Conservation (phyloP, 2,797 vertebrate species). For the Echeneis naucrates region DNA sequence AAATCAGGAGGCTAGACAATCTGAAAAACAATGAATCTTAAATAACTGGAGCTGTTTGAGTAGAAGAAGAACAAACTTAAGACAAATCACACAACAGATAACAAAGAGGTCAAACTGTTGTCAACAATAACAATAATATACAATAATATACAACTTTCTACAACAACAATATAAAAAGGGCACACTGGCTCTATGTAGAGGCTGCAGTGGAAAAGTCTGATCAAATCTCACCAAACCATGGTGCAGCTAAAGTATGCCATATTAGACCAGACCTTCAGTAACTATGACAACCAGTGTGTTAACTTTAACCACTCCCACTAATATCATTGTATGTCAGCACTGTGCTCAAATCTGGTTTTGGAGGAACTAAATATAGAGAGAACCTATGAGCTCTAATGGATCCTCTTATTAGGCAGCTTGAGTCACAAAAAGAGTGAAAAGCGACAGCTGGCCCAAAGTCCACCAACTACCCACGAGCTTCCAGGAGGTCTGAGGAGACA, state of each 20-base stretch:
- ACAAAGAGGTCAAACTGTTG: neutral
- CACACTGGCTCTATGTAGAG: neutral
- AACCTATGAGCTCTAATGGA: constrained; percentile 41
- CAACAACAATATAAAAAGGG: no score
- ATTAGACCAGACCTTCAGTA: neutral
- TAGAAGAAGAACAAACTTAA: neutral
- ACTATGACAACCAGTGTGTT: constrained; percentile 10
- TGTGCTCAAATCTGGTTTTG: constrained; percentile 14
- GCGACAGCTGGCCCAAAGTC: constrained; percentile 54
- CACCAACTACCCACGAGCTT: constrained; percentile 62
- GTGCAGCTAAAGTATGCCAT: neutral
- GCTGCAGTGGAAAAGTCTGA: neutral
- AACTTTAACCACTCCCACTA: neutral
- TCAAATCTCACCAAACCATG: neutral
- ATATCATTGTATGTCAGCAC: constrained; percentile 33
- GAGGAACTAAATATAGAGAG: constrained; percentile 24
- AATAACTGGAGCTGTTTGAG: neutral
- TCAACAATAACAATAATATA: neutral
- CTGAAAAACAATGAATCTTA: neutral
- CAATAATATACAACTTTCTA: no score
- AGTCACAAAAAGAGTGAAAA: constrained; percentile 65
- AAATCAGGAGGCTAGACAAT: neutral
- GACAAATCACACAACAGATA: neutral
- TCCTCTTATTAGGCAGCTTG: constrained; percentile 62
- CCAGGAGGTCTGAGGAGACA: constrained; percentile 68